Evolutionary conservation across 2,888 invertebrate species (phyloP), one percentile per base, ranked within the genome.

Genomic region (Neoascia interrupta): DNA sequence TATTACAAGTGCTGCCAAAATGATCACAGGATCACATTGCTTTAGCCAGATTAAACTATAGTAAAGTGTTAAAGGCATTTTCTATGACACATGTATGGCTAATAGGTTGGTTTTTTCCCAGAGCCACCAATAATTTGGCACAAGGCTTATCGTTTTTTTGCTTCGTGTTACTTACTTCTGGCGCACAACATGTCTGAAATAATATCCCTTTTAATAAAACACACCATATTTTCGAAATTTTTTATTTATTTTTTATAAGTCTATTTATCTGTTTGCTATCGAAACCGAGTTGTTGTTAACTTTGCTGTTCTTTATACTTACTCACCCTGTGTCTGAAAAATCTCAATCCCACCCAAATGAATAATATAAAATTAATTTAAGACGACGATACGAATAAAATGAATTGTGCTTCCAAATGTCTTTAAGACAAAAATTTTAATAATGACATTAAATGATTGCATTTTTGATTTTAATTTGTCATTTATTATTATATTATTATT

Each of bases 321-420:
- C 36, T 56, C 19, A 36, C 23, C 47, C n/a, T 34, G 6, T 3
- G 21, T n/a, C 61, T 47, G 34, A 41, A 41, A 63, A 28, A 21
- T 5, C 2, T 5, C 8, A 31, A 31, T 6, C 31, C n/a, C 8
- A 31, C 10, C 10, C 3, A 6, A 5, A 31, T 31, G 31, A n/a
- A 8, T 31, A 26, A 26, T 26, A 4, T 5, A 26, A 5, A 31
- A n/a, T 31, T 6, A 31, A n/a, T 31, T n/a, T n/a, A n/a, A n/a
- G n/a, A n/a, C n/a, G n/a, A n/a, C n/a, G n/a, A n/a, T n/a, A n/a
- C n/a, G n/a, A 31, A 31, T 41, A 21, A 51, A 53, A 53, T 53
- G 79, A 79, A 66, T 79, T 79, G 79, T 79, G 79, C 79, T 79
- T 79, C 79, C 79, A 79, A 79, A 68, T 36, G 1, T 21, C 11